Evolutionary conservation across 2,888 invertebrate genomes (phyloP).

Genomic region (Kryphioiulus occultus): DNA sequence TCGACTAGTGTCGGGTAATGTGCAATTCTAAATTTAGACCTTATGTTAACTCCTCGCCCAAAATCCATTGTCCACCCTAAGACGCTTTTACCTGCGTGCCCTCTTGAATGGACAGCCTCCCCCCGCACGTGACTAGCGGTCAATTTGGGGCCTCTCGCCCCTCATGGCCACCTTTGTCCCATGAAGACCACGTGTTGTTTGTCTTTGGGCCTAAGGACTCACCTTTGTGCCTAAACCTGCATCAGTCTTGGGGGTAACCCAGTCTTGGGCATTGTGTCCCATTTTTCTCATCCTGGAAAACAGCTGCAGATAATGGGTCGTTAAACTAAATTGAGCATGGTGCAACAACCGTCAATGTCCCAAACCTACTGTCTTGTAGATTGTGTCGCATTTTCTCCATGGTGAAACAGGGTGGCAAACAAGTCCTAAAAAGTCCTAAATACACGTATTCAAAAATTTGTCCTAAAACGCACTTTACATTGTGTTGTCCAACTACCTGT

Average conservation of each 20-base stretch:
- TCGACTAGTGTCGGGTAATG: background rate
- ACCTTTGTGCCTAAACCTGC: background rate
- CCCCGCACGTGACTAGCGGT: background rate
- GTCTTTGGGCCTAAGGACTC: background rate
- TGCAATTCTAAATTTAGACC: background rate
- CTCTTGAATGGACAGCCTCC: background rate
- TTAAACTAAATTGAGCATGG: too few relatives aligned
- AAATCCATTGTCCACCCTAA: background rate
- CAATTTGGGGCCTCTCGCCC: background rate
- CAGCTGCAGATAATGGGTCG: background rate
- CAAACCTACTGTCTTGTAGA: too few relatives aligned
- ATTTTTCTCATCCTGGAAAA: background rate
- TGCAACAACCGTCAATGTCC: too few relatives aligned
- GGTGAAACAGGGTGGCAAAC: too few relatives aligned
- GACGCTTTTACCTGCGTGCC: background rate
- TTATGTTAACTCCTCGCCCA: background rate
- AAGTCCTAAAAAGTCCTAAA: too few relatives aligned
- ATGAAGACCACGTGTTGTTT: background rate
- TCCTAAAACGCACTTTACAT: too few relatives aligned
- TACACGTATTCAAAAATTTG: too few relatives aligned
- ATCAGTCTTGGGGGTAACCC: too few relatives aligned
- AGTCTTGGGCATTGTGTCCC: background rate
- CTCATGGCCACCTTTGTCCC: conserved; percentile 1
- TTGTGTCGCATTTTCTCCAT: too few relatives aligned
- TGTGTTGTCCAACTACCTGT: too few relatives aligned